Evolutionary conservation across 2,113 vertebrate species (phyloP), one percentile per base, ranked within the genome.

Genomic region (Spermophilus dauricus): DNA sequence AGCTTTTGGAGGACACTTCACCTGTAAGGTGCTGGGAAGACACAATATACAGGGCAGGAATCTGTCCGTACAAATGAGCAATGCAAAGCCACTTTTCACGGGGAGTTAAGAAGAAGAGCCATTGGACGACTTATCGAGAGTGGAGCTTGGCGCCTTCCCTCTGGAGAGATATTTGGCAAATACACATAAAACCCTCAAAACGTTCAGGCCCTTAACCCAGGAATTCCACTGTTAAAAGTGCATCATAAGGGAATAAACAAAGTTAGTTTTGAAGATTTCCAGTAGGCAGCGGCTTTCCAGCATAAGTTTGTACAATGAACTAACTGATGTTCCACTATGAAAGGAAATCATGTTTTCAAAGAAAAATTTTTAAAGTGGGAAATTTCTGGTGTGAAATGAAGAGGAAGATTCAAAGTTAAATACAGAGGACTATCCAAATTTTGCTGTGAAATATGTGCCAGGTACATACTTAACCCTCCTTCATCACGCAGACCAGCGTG

Each of bases 41-140:
- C 17, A 12, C 7, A 14, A 32, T 26, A 61, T 2, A n/a, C 30
- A 30, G 30, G 30, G 6, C 34, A 45, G 51, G 75, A 34, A 56
- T 2, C 3, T 2, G 17, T 13, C 22, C 5, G 17, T 0, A 8
- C 9, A 0, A 8, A 0, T 28, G 65, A n/a, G 30, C 0, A 5
- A 8, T 14, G 18, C 20, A 26, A 2, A 28, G 8, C 6, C 2
- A 2, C 51, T 12, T 56, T 67, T 26, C 24, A 1, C 0, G 22
- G 24, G 7, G 32, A 1, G 72, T 7, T 1, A 4, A 2, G 1
- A 5, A 14, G 32, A n/a, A 42, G 4, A 9, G 2, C 8, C 8
- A 4, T 32, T 61, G 73, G 9, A 26, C 2, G 16, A 18, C 30
- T 28, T 37, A 22, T 18, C 8, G 24, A 85, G 17, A 24, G 3